Evolutionary conservation across 2,888 invertebrate genomes (phyloP).

Genomic region (Conistra vaccinii): DNA sequence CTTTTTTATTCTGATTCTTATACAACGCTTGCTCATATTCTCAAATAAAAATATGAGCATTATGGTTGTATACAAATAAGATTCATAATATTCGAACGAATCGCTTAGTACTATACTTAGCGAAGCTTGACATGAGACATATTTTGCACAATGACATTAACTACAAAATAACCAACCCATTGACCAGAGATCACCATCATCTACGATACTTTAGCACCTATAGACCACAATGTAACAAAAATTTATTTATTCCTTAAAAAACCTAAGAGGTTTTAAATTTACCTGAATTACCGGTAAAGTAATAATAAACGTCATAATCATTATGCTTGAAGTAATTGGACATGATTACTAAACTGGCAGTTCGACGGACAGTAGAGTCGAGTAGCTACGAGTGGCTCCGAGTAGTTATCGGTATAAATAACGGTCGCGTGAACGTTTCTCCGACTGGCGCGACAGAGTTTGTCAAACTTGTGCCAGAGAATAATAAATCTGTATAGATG

Average conservation of each 20-base stretch:
- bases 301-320: constrained; percentile 62
- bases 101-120: neutral
- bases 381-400: constrained; percentile 1
- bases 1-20: no score
- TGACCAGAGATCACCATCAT: neutral
- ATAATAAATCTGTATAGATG: constrained; percentile 21
- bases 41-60: no score
- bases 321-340: constrained; percentile 64
- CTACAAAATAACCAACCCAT: neutral
- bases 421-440: constrained; percentile 69
- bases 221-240: constrained; percentile 12
- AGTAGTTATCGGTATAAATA: constrained; percentile 66
- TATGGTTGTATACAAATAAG: neutral
- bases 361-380: constrained; percentile 34
- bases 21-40: no score
- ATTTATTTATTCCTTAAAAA: constrained; percentile 13
- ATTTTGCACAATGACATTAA: neutral
- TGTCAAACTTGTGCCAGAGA: constrained; percentile 63
- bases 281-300: constrained; percentile 49
- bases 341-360: constrained; percentile 62
- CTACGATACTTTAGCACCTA: neutral
- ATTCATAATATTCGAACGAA: neutral
- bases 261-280: constrained; percentile 28
- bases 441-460: constrained; percentile 52
- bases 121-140: neutral